These are phyloP conservation scores for Leptobrachium ailaonicum DNA, from an alignment of 2,113 vertebrate species.

Conservation along the genomic window DNA sequence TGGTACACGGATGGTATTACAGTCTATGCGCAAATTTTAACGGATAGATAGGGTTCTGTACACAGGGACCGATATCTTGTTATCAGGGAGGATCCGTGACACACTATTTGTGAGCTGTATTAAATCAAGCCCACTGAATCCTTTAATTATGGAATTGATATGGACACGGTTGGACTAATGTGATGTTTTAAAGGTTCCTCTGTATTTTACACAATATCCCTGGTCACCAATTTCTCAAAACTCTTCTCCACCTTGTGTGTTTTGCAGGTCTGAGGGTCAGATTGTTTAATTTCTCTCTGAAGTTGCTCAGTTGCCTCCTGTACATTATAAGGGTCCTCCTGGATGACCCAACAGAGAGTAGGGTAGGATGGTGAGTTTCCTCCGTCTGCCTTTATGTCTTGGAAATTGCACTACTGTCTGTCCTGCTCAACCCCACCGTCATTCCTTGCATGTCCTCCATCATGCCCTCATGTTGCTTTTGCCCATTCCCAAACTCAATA, in stretches of 20 bases:
- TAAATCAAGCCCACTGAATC: background rate
- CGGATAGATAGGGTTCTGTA: too few relatives aligned
- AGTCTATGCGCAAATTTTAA: too few relatives aligned
- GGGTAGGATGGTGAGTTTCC: conserved; percentile 70
- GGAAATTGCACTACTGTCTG: background rate
- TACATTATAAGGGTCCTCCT: conserved; percentile 80
- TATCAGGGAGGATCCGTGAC: too few relatives aligned
- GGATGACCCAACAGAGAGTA: conserved; percentile 71
- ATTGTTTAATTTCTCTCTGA: conserved; percentile 80
- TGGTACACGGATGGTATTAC: too few relatives aligned
- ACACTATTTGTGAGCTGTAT: background rate
- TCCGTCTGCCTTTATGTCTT: background rate
- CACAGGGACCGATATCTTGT: too few relatives aligned
- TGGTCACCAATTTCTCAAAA: too few relatives aligned
- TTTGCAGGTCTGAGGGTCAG: conserved; percentile 76
- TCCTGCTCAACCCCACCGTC: background rate
- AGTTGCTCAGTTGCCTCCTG: conserved; percentile 80
- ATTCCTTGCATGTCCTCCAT: background rate
- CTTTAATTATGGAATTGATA: too few relatives aligned
- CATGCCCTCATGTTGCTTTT: background rate
- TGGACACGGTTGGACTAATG: too few relatives aligned
- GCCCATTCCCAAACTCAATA: background rate
- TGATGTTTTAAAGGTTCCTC: too few relatives aligned
- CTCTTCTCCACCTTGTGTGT: background rate
- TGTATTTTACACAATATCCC: too few relatives aligned